phyloP scores from a whole-genome alignment of 2,113 vertebrate species.

The Eublepharis macularius region DNA sequence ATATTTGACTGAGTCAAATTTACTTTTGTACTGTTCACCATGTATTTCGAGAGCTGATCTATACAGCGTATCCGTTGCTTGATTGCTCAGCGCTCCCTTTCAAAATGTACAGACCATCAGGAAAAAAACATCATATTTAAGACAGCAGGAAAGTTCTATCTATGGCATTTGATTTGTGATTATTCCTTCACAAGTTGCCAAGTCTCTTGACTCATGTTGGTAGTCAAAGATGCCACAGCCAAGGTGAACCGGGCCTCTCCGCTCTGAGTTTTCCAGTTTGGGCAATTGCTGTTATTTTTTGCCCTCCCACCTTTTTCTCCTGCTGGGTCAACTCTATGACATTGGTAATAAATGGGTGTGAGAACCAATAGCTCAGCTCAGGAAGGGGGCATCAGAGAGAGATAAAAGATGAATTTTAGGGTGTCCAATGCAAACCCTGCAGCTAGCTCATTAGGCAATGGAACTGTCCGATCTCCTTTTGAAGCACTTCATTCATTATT shows the following conservation, averaged over 20 bases:
- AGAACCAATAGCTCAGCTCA: conserved; percentile 17
- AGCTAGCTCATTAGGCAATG: conserved; percentile 44
- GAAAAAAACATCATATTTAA: no score
- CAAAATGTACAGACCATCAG: no score
- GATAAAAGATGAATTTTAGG: conserved; percentile 41
- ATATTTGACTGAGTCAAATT: no score
- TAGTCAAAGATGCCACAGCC: conserved; percentile 38
- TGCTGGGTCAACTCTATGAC: background rate
- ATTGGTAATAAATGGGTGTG: conserved; percentile 39
- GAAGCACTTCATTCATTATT: conserved; percentile 60
- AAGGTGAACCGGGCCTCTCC: conserved; percentile 6
- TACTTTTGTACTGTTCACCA: no score
- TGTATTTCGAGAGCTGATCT: no score
- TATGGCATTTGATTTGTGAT: no score
- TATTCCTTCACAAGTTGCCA: no score
- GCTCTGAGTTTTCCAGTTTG: conserved; percentile 16
- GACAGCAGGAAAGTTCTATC: no score
- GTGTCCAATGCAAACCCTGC: conserved; percentile 33
- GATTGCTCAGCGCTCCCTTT: no score
- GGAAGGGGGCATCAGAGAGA: conserved; percentile 11
- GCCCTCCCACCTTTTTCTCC: background rate
- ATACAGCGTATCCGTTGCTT: no score
- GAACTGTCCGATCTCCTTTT: conserved; percentile 37
- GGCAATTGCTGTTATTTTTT: conserved; percentile 3
- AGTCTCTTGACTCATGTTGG: conserved; percentile 28